Percentiles rank a stretch among this genome's conserved stretches.
Conservation (phyloP, 1,140 invertebrate genomes). For the Zaprionus camerounensis region DNA sequence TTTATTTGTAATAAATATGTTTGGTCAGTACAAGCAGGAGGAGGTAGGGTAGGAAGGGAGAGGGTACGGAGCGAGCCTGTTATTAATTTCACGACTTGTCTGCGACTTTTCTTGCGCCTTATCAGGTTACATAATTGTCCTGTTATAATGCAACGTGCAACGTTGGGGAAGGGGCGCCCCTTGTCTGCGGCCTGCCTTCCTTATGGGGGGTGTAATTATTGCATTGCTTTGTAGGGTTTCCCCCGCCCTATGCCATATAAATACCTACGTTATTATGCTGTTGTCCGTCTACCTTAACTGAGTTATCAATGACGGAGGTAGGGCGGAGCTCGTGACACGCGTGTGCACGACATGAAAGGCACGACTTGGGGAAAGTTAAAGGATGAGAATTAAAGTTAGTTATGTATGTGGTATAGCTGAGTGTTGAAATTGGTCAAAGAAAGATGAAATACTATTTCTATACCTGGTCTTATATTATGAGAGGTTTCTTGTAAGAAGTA, state of each 20-base stretch:
- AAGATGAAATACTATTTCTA: no score
- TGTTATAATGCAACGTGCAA: constrained; percentile 47
- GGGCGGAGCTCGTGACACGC: constrained; percentile 1
- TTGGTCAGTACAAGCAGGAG: constrained; percentile 20
- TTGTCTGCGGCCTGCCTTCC: constrained; percentile 5
- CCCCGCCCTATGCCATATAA: constrained; percentile 28
- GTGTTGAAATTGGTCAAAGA: no score
- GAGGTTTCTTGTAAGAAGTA: no score
- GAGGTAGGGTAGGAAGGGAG: not conserved
- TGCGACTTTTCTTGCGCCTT: constrained; percentile 60
- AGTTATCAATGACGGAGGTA: constrained; percentile 45
- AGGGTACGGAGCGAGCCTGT: constrained; percentile 41
- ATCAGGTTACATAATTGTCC: constrained; percentile 80
- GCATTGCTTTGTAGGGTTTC: constrained; percentile 75
- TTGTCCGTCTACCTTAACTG: constrained; percentile 15
- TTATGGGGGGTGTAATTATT: constrained; percentile 75
- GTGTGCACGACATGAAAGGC: not conserved
- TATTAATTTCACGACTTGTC: constrained; percentile 79
- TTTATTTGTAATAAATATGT: constrained; percentile 82
- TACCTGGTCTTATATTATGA: no score
- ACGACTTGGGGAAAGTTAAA: not conserved
- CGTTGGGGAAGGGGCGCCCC: not conserved
- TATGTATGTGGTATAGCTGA: no score
- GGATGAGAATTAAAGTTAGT: not conserved
- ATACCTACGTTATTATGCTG: not conserved